phyloP scores from a whole-genome alignment of 1,140 invertebrate species.

The Drosophila orosa region DNA sequence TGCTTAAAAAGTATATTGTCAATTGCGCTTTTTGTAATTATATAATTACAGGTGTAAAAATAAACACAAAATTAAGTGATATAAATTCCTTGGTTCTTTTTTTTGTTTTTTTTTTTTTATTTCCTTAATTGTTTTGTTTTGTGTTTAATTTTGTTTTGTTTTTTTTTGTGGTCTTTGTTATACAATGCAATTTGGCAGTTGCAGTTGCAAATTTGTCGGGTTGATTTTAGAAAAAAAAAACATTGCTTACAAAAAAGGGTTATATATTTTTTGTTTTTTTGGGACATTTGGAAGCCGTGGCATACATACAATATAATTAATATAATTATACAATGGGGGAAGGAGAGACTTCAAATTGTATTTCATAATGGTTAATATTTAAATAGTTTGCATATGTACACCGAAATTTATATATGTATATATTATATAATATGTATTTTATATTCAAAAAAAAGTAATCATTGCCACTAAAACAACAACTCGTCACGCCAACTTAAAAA shows the following conservation, averaged over 20 bases:
- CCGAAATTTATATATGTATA: slow-evolving; percentile 23
- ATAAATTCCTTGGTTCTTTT: slow-evolving; percentile 30
- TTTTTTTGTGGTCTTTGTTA: slow-evolving; percentile 47
- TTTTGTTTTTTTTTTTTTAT: slow-evolving; percentile 14
- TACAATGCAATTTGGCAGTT: slow-evolving; percentile 73
- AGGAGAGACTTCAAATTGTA: background rate
- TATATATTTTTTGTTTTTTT: slow-evolving; percentile 9
- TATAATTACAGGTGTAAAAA: slow-evolving; percentile 46
- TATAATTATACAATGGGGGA: slow-evolving; percentile 37
- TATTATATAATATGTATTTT: slow-evolving; percentile 28
- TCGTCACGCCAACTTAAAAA: slow-evolving; percentile 19
- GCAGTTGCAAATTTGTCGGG: slow-evolving; percentile 65
- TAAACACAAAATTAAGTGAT: slow-evolving; percentile 40
- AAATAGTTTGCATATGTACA: slow-evolving; percentile 46
- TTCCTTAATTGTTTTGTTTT: slow-evolving; percentile 25
- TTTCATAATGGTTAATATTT: slow-evolving; percentile 11
- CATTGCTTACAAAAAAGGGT: slow-evolving; percentile 26
- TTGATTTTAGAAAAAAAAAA: slow-evolving; percentile 17
- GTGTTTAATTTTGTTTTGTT: slow-evolving; percentile 16
- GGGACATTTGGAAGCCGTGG: slow-evolving; percentile 46
- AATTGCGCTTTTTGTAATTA: slow-evolving; percentile 35
- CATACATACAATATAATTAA: slow-evolving; percentile 30
- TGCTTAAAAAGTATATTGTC: slow-evolving; percentile 45
- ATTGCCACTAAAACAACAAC: slow-evolving; percentile 28
- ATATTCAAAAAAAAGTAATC: slow-evolving; percentile 31